phyloP scores from a whole-genome alignment of 1,140 invertebrate species.

The Vollenhovia emeryi region DNA sequence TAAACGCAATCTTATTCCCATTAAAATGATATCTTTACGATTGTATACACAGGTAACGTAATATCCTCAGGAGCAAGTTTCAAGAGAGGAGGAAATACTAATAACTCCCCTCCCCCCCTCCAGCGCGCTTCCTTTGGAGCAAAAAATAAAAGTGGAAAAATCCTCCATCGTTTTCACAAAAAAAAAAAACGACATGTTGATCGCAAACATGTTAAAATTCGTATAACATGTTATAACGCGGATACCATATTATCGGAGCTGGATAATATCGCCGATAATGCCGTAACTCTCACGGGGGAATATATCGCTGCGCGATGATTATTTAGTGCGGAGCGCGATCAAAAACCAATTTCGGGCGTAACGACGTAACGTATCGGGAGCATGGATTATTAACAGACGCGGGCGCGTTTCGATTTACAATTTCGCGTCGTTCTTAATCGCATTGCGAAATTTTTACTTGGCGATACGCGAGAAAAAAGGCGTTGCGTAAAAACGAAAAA shows the following conservation, averaged over 20 bases:
- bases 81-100: not conserved
- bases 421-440: conserved; percentile 38
- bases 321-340: conserved; percentile 53
- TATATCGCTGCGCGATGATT: conserved; percentile 51
- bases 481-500: not conserved
- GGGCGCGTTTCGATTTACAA: conserved; percentile 28
- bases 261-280: conserved; percentile 59
- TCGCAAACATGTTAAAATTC: conserved; percentile 52
- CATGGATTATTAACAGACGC: conserved; percentile 56
- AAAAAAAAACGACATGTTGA: conserved; percentile 24
- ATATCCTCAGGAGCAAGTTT: not conserved
- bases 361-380: conserved; percentile 53
- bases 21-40: not conserved
- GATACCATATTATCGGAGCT: conserved; percentile 49
- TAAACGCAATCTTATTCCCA: not conserved
- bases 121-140: not conserved
- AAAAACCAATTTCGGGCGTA: conserved; percentile 56
- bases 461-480: not conserved
- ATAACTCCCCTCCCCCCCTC: not conserved
- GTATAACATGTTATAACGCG: conserved; percentile 50
- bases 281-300: conserved; percentile 57
- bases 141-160: conserved; percentile 16
- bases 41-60: not conserved
- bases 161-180: not conserved
- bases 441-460: conserved; percentile 21